phyloP scores from a whole-genome alignment of 2,888 invertebrate species.

The Zele albiditarsus region DNA sequence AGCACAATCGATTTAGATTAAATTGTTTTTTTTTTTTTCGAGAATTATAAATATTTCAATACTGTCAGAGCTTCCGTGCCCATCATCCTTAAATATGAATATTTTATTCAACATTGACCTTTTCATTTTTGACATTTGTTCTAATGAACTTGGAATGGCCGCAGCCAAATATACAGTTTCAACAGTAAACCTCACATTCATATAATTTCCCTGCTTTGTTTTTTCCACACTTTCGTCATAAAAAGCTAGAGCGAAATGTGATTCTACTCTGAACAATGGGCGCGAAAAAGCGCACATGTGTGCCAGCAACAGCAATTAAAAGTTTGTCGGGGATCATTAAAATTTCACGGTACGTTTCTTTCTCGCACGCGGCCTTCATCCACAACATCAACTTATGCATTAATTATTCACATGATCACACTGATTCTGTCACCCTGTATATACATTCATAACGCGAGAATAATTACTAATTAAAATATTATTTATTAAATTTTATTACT shows the following conservation, averaged over 20 bases:
- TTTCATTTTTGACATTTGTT: not conserved
- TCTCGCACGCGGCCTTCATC: not conserved
- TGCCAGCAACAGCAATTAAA: not conserved
- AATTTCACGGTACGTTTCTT: not conserved
- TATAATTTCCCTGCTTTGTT: too few relatives aligned
- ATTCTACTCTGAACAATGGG: not conserved
- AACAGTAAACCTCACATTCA: too few relatives aligned
- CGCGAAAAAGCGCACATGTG: not conserved
- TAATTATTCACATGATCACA: not conserved
- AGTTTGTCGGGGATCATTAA: not conserved
- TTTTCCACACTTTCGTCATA: not conserved
- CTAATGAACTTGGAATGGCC: too few relatives aligned
- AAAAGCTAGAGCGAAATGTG: not conserved
- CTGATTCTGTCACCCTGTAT: not conserved
- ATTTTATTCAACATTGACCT: not conserved
- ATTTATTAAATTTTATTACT: not conserved
- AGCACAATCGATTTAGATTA: too few relatives aligned
- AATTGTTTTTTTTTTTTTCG: too few relatives aligned
- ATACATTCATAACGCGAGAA: not conserved
- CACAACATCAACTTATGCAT: not conserved
- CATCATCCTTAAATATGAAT: not conserved
- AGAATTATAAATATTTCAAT: too few relatives aligned
- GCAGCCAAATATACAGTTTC: not conserved
- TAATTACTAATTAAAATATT: not conserved
- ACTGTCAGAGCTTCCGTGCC: too few relatives aligned